phyloP scores from a whole-genome alignment of 1,140 invertebrate genomes.

The Drosophila melanogaster region DNA sequence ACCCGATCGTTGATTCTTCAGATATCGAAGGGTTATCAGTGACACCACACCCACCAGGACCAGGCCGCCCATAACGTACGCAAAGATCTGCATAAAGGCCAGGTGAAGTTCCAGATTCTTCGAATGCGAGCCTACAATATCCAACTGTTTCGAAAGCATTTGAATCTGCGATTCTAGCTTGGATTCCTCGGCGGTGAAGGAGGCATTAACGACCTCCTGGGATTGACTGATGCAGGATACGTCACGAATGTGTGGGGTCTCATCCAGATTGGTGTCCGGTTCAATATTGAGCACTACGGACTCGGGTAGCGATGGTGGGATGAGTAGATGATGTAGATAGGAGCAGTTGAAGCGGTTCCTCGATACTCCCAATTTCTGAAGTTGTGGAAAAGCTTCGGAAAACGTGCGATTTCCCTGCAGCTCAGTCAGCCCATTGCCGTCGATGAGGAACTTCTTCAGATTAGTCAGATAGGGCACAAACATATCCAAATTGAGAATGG shows the following conservation, averaged over 20 bases:
- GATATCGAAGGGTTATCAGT: constrained; percentile 28
- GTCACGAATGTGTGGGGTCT: constrained; percentile 77
- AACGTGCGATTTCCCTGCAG: constrained; percentile 71
- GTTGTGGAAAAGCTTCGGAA: constrained; percentile 60
- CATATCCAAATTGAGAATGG: constrained; percentile 73
- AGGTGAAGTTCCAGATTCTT: constrained; percentile 62
- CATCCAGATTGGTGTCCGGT: constrained; percentile 57
- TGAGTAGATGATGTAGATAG: constrained; percentile 72
- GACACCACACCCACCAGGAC: constrained; percentile 25
- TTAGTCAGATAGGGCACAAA: constrained; percentile 79
- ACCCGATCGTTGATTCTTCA: constrained; percentile 55
- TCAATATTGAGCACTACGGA: constrained; percentile 70
- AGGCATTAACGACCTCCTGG: not conserved
- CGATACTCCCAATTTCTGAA: constrained; percentile 73
- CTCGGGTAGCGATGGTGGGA: constrained; percentile 58
- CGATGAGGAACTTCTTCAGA: constrained; percentile 70
- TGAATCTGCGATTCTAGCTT: constrained; percentile 23
- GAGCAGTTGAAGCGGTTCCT: constrained; percentile 79
- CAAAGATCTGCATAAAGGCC: constrained; percentile 60
- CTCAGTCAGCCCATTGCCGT: constrained; percentile 72
- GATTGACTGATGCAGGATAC: constrained; percentile 67
- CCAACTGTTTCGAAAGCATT: constrained; percentile 57
- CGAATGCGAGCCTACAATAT: constrained; percentile 53
- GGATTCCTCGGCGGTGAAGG: constrained; percentile 12
- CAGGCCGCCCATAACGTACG: constrained; percentile 32